These are phyloP conservation scores for Porites divaricata DNA, from an alignment of 92 coral and sea anemone species.

Conservation along the genomic window DNA sequence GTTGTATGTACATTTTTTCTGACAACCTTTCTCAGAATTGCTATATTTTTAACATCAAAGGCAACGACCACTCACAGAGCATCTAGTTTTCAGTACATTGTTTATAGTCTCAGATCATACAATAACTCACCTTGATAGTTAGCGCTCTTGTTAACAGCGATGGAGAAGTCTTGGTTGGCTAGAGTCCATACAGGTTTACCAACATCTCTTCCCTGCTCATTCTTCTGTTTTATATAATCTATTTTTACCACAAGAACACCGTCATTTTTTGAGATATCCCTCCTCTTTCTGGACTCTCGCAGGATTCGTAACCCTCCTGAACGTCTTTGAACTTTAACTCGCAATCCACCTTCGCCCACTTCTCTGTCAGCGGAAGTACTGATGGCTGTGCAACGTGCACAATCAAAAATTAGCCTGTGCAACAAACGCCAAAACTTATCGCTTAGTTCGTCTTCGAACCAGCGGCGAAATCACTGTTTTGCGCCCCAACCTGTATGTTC, in stretches of 20 bases:
- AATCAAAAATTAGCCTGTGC: not conserved
- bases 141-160: not conserved
- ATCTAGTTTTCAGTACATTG: too few relatives aligned
- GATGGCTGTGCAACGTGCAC: not conserved
- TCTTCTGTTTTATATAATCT: not conserved
- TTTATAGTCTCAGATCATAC: too few relatives aligned
- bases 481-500: too few relatives aligned
- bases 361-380: not conserved
- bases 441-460: too few relatives aligned
- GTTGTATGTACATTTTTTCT: too few relatives aligned
- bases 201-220: not conserved
- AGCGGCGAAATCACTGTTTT: too few relatives aligned
- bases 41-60: too few relatives aligned
- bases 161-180: not conserved
- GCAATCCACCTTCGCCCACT: not conserved
- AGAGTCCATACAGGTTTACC: not conserved
- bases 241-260: not conserved
- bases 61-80: too few relatives aligned
- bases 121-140: not conserved
- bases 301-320: not conserved
- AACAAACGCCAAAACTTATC: not conserved
- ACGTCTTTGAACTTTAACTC: not conserved
- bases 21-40: too few relatives aligned
- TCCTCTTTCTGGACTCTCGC: not conserved
- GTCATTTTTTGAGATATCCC: not conserved